Evolutionary conservation across 2,113 vertebrate genomes (phyloP).

Genomic region (Bubo scandiacus): DNA sequence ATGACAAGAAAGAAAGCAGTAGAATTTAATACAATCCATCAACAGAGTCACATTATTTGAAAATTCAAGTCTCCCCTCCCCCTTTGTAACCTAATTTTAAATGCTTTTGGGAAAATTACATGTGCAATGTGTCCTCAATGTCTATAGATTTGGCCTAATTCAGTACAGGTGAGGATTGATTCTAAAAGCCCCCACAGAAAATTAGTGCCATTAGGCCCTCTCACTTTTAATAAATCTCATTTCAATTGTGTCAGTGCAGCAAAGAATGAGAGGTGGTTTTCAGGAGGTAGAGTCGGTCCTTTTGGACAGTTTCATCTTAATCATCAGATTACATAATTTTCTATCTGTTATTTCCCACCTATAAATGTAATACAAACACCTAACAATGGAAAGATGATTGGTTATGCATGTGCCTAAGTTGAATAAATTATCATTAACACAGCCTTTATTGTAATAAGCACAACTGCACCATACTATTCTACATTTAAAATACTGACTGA

Average conservation of each 20-base stretch:
- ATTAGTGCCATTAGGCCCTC: background rate
- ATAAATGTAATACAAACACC: background rate
- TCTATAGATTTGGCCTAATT: slow-evolving; percentile 56
- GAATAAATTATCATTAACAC: background rate
- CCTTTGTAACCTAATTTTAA: slow-evolving; percentile 53
- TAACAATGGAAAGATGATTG: background rate
- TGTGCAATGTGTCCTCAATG: slow-evolving; percentile 9
- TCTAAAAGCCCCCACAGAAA: slow-evolving; percentile 5
- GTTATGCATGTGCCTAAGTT: background rate
- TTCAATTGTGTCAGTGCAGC: background rate
- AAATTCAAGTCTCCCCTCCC: slow-evolving; percentile 22
- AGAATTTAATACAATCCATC: background rate
- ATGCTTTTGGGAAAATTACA: slow-evolving; percentile 51
- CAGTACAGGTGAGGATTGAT: slow-evolving; percentile 20
- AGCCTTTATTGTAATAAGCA: background rate
- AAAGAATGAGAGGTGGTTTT: background rate
- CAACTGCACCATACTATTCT: background rate
- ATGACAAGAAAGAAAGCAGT: background rate
- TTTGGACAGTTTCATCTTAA: background rate
- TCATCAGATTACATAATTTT: background rate
- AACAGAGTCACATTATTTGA: background rate
- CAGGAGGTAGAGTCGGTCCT: background rate
- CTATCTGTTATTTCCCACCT: background rate
- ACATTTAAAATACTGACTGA: background rate
- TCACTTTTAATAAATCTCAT: background rate